Base-by-base conservation (phyloP, 2,888 invertebrate genomes). In the Brassicogethes aeneus region DNA sequence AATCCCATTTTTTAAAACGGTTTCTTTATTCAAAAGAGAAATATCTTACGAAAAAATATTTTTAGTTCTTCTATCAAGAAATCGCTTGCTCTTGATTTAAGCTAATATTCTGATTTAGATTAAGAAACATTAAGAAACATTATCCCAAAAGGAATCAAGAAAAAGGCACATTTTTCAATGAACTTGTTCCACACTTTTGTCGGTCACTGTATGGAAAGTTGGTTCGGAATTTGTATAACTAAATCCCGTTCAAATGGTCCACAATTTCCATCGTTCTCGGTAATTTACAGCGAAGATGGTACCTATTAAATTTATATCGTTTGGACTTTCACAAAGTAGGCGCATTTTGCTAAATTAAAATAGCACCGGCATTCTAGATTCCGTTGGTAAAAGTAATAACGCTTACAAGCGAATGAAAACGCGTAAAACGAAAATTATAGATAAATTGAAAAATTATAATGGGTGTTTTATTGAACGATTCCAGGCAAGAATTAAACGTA, bases 321-420 rank as follows among this genome's bases (percentile, higher is more conserved):
- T 23, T 10, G 23, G 23, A 23, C 23, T 23, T 23, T 23, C 23
- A 23, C 23, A 10, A 7, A 7, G 23, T 5, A 5, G 5, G 5
- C 23, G 23, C 23, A 23, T 23, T 8, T 29, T 8, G n/a, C 29
- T 8, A 29, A 29, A 29, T 8, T 23, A 23, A 23, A 23, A 23
- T 23, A 10, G 5, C n/a, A n/a, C 33, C 33, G 14, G 23, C 23
- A 23, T 10, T 7, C 23, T 23, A 7, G 23, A n/a, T n/a, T 23
- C 23, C 23, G 23, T 23, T 5, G 23, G 5, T 7, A 10, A 10
- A 10, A 23, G 23, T 23, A 23, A 23, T 23, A 23, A 23, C 10
- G 23, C n/a, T n/a, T 29, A 29, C 29, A 33, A 7, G 33, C 33
- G n/a, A 33, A 33, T n/a, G n/a, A 33, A 33, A 33, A 33, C 33